Conservation (phyloP, 2,113 vertebrate genomes). For the Siniperca knerii region DNA sequence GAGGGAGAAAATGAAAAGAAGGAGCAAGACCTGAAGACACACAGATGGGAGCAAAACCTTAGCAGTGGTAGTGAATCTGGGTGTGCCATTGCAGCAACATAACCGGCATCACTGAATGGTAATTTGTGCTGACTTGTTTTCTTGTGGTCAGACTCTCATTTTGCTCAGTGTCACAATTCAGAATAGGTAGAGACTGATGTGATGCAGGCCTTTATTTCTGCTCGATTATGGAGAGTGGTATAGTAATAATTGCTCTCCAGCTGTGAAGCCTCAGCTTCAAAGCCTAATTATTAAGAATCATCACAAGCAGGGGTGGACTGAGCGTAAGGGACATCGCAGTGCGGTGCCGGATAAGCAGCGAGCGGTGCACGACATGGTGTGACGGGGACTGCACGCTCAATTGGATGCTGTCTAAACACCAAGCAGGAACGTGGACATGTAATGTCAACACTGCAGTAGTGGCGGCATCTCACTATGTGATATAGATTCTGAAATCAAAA, state of each 20-base stretch:
- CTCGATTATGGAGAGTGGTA: not conserved
- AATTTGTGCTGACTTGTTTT: conserved; percentile 51
- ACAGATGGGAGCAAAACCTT: not conserved
- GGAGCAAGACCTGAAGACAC: not conserved
- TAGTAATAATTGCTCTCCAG: not conserved
- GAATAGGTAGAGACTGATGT: conserved; percentile 7
- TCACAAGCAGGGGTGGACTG: not conserved
- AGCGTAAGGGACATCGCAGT: not conserved
- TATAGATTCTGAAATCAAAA: conserved; percentile 1
- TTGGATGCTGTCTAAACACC: conserved; percentile 37
- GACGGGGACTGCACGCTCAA: conserved; percentile 9
- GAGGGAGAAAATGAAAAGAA: conserved; percentile 5
- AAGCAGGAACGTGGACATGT: not conserved
- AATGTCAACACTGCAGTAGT: conserved; percentile 22
- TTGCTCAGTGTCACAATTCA: conserved; percentile 21
- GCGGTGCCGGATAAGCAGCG: not conserved
- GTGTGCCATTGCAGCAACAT: conserved; percentile 53
- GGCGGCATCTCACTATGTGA: conserved; percentile 8
- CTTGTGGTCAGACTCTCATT: conserved; percentile 12
- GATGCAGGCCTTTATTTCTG: not conserved
- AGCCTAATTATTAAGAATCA: conserved; percentile 9
- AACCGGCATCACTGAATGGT: not conserved
- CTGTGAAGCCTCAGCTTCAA: not conserved
- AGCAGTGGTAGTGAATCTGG: conserved; percentile 26
- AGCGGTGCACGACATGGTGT: conserved; percentile 8